These are phyloP conservation scores for Himalopsyche tibetana DNA, from an alignment of 2,888 invertebrate species.

Conservation along the genomic window DNA sequence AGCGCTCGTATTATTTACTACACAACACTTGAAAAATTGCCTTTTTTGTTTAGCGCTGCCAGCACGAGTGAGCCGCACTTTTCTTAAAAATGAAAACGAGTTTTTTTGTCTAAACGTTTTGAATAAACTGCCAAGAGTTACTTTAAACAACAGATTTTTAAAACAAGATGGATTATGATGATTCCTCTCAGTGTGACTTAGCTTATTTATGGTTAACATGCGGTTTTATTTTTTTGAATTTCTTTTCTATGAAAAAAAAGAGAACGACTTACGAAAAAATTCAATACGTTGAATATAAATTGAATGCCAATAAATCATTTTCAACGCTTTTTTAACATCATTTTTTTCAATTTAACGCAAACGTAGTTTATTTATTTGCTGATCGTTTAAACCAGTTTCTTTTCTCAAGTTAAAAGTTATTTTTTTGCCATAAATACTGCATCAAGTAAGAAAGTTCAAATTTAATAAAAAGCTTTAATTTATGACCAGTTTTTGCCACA, in stretches of 20 bases:
- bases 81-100: conserved; percentile 39
- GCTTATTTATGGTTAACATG: background rate
- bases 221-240: background rate
- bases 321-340: background rate
- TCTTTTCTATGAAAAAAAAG: background rate
- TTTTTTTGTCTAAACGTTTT: conserved; percentile 18
- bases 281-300: conserved; percentile 17
- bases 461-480: too few relatives aligned
- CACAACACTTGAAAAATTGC: conserved; percentile 54
- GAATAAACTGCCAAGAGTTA: conserved; percentile 45
- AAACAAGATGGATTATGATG: conserved; percentile 47
- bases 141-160: conserved; percentile 47
- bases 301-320: background rate
- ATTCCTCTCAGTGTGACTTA: background rate
- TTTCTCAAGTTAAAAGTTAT: too few relatives aligned
- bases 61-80: background rate
- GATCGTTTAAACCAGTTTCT: too few relatives aligned
- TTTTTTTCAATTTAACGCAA: too few relatives aligned
- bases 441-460: too few relatives aligned
- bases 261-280: background rate
- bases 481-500: too few relatives aligned
- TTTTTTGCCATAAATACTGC: too few relatives aligned
- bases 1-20: background rate
- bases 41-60: conserved; percentile 50
- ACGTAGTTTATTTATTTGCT: too few relatives aligned